Conservation (phyloP, 2,797 vertebrate species). For the Rhinophrynus dorsalis region DNA sequence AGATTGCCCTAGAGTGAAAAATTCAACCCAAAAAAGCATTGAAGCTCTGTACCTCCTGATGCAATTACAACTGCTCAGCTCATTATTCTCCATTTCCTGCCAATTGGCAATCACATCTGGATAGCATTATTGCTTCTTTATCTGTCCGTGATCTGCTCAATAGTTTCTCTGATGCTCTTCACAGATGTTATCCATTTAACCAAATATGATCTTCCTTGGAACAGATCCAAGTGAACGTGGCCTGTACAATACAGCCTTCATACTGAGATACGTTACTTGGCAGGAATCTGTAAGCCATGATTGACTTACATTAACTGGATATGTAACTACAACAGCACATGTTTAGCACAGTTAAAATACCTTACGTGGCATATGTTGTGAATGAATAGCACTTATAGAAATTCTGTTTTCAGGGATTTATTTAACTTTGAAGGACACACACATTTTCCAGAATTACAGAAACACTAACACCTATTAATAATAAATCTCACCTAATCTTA, state of each 20-base stretch:
- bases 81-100: conserved; percentile 25
- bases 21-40: no score
- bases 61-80: neutral
- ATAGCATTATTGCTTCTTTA: conserved; percentile 28
- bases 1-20: neutral
- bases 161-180: conserved; percentile 23
- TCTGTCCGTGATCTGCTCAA: conserved; percentile 19
- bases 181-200: conserved; percentile 43
- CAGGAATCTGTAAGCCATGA: neutral
- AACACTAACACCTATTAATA: no score
- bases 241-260: conserved; percentile 9
- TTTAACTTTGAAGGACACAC: no score
- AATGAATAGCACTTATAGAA: conserved; percentile 5
- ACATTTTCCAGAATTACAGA: no score
- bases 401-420: neutral
- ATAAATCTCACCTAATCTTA: no score
- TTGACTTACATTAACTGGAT: conserved; percentile 24
- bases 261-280: conserved; percentile 12
- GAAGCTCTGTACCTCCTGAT: neutral
- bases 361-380: neutral
- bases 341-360: conserved; percentile 4
- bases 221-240: neutral
- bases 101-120: conserved; percentile 27
- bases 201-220: conserved; percentile 43
- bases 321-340: conserved; percentile 14